Evolutionary conservation across 2,797 vertebrate genomes (phyloP), one percentile per base, ranked within the genome.

Genomic region (Bradypodion ventrale): DNA sequence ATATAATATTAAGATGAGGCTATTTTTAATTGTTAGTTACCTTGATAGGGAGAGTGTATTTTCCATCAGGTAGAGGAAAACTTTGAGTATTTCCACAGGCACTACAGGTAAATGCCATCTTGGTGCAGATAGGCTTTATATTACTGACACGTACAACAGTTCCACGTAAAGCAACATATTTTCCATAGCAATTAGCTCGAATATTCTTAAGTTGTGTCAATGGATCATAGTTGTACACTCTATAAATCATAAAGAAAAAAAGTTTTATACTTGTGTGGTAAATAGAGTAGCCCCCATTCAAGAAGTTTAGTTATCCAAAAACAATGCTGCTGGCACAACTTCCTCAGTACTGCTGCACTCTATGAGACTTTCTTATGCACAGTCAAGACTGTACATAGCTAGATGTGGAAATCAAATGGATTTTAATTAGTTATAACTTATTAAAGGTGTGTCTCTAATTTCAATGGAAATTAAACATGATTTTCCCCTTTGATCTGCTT

Each of bases 81-180:
- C 97, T 95, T 91, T 97, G 97, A 42, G 95, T 87, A 60, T 97
- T 94, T 10, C 97, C 96, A 92, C 98, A 98, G 5, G 94, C 83
- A 79, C 94, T 95, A 89, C 99, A 99, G 29, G 91, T 93, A 85
- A 99, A 99, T 29, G 98, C 98, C 94, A 99, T 95, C 89, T 97
- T 96, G 62, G 95, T 97, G 85, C 99, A 99, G n/a, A 97, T 93
- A 16, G 99, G 99, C 72, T 97, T 97, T 82, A 99, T 98, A 65
- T 97, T 99, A 93, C 98, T 97, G 78, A 99, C 98, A 60, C 98
- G 96, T 74, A 99, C 98, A 72, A 99, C 97, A 0, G 99, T 99
- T 5, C 98, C 98, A 44, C 97, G 96, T 83, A 99, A 89, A 65
- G 97, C 96, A 62, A 99, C 92, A 42, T 97, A 97, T 70, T 97